These are phyloP conservation scores for Orientallactaga sibirica DNA, from an alignment of 2,797 vertebrate genomes.

Conservation along the genomic window DNA sequence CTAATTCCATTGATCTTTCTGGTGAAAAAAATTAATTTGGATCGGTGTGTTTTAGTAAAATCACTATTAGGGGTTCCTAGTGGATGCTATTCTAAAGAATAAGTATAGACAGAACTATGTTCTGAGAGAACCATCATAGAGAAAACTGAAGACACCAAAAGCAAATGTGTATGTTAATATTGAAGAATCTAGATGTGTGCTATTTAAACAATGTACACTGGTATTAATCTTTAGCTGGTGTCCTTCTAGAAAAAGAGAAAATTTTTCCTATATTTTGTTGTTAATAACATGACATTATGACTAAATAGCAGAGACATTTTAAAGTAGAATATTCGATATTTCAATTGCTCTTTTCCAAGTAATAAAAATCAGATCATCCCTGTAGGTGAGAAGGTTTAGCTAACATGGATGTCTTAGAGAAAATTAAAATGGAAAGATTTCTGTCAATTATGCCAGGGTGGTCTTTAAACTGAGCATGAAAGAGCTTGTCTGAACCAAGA, in stretches of 20 bases:
- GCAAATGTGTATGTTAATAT: neutral
- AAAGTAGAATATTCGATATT: constrained; percentile 46
- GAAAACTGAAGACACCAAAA: constrained; percentile 60
- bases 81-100: neutral
- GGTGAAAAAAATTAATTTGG: constrained; percentile 27
- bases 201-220: constrained; percentile 39
- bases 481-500: constrained; percentile 46
- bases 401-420: too few species aligned
- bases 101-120: neutral
- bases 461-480: neutral
- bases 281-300: constrained; percentile 22
- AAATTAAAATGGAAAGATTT: constrained; percentile 20
- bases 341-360: constrained; percentile 29
- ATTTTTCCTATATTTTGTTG: neutral
- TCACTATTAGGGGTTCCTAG: neutral
- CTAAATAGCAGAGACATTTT: constrained; percentile 51
- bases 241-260: constrained; percentile 52
- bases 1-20: neutral
- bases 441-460: neutral
- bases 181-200: constrained; percentile 2
- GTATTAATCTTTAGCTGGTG: constrained; percentile 45
- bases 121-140: constrained; percentile 31
- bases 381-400: neutral
- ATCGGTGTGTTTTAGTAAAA: constrained; percentile 17
- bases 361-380: constrained; percentile 12